Conservation (phyloP, 53 echinoderm and acorn worm species). For the Crossaster papposus region DNA sequence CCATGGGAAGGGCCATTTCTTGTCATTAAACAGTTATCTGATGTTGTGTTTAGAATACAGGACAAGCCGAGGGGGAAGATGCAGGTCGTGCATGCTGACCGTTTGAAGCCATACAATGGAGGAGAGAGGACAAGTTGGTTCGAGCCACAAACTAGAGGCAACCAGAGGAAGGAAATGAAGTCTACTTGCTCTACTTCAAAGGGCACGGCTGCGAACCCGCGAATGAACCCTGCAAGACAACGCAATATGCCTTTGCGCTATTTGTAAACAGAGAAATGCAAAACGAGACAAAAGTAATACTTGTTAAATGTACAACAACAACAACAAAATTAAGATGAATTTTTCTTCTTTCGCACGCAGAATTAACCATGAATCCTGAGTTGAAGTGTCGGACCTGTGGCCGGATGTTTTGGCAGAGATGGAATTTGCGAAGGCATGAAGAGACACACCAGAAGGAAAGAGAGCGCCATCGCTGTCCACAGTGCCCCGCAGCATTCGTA, state of each 20-base stretch:
- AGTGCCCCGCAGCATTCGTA: neutral
- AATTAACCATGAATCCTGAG: neutral
- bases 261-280: neutral
- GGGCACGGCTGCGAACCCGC: neutral
- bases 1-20: conserved; percentile 65
- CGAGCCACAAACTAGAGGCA: too few species aligned
- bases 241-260: neutral
- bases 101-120: conserved; percentile 51
- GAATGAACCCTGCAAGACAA: neutral
- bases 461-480: neutral
- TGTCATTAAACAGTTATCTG: conserved; percentile 33
- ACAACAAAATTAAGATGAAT: neutral
- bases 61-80: neutral
- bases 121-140: too few species aligned
- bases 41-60: conserved; percentile 57
- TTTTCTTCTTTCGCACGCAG: neutral
- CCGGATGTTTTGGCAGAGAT: neutral
- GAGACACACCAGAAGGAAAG: neutral
- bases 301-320: too few species aligned
- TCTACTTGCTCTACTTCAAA: neutral
- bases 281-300: too few species aligned
- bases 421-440: neutral
- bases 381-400: neutral
- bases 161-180: neutral
- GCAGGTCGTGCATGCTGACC: conserved; percentile 64